phyloP scores from a whole-genome alignment of 2,888 invertebrate species.

The Nomada flava region DNA sequence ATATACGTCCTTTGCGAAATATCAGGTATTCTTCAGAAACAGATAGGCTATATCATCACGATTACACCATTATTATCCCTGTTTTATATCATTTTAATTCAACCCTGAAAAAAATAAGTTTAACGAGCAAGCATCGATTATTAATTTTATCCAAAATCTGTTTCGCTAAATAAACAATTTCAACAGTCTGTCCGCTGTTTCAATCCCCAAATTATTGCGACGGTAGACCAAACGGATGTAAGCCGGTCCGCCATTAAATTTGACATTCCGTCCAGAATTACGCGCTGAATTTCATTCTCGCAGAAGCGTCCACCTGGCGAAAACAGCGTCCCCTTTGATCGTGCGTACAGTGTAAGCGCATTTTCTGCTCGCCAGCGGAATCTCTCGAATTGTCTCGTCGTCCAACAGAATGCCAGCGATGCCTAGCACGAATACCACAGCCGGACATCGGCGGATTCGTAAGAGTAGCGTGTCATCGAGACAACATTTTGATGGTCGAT shows the following conservation, averaged over 20 bases:
- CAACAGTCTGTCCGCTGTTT: not conserved
- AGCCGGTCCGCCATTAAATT: not conserved
- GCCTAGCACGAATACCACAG: slow-evolving; percentile 34
- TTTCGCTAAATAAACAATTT: too few species aligned
- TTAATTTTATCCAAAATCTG: too few species aligned
- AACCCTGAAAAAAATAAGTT: too few species aligned
- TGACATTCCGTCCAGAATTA: slow-evolving; percentile 7
- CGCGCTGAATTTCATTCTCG: slow-evolving; percentile 29
- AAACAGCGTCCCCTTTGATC: not conserved
- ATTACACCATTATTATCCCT: not conserved
- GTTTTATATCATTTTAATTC: not conserved
- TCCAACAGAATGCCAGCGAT: slow-evolving; percentile 47
- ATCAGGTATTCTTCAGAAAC: not conserved
- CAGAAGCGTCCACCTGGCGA: not conserved
- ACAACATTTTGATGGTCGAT: slow-evolving; percentile 65
- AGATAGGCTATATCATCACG: not conserved
- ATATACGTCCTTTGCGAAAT: not conserved
- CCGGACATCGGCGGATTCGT: slow-evolving; percentile 49
- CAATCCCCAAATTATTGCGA: not conserved
- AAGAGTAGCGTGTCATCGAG: slow-evolving; percentile 57
- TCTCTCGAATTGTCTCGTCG: slow-evolving; percentile 59
- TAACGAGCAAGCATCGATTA: too few species aligned
- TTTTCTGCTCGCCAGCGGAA: slow-evolving; percentile 46
- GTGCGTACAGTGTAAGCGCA: slow-evolving; percentile 21
- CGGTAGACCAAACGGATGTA: not conserved